These are phyloP conservation scores for Trissolcus basalis DNA, from an alignment of 1,140 invertebrate species.

Conservation along the genomic window DNA sequence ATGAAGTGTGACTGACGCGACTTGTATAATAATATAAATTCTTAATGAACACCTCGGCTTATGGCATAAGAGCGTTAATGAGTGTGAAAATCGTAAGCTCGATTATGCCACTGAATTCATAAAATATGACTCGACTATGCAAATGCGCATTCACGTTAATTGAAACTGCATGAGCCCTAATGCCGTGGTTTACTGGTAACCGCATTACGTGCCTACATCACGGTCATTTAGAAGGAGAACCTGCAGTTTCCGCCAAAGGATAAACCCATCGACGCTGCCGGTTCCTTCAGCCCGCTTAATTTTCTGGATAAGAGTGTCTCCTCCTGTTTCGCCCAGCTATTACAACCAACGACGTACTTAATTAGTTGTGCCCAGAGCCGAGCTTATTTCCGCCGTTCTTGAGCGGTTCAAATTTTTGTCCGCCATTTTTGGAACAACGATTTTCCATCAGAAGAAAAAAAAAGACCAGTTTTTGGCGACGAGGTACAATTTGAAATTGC, in stretches of 20 bases:
- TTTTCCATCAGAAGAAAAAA: too few relatives aligned
- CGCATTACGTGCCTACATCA: slow-evolving; percentile 49
- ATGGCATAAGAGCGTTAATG: slow-evolving; percentile 28
- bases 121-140: slow-evolving; percentile 42
- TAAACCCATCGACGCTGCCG: slow-evolving; percentile 41
- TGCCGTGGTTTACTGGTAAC: slow-evolving; percentile 51
- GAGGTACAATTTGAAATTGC: too few relatives aligned
- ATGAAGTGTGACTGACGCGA: too few relatives aligned
- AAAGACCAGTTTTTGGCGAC: too few relatives aligned
- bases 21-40: background rate
- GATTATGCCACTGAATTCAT: slow-evolving; percentile 45
- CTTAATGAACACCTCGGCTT: slow-evolving; percentile 22
- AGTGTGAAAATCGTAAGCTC: slow-evolving; percentile 37
- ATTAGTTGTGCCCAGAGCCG: slow-evolving; percentile 27
- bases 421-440: too few relatives aligned
- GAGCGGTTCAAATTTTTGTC: too few relatives aligned
- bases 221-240: slow-evolving; percentile 46
- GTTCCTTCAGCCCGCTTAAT: slow-evolving; percentile 42
- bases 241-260: slow-evolving; percentile 43
- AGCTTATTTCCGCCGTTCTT: background rate
- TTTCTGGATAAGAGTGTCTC: slow-evolving; percentile 43
- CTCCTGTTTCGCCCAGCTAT: slow-evolving; percentile 31
- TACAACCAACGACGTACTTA: slow-evolving; percentile 25
- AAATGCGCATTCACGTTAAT: slow-evolving; percentile 49
- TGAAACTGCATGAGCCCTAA: slow-evolving; percentile 51